Conservation (phyloP, 2,113 vertebrate genomes). For the Dryoscopus gambensis region DNA sequence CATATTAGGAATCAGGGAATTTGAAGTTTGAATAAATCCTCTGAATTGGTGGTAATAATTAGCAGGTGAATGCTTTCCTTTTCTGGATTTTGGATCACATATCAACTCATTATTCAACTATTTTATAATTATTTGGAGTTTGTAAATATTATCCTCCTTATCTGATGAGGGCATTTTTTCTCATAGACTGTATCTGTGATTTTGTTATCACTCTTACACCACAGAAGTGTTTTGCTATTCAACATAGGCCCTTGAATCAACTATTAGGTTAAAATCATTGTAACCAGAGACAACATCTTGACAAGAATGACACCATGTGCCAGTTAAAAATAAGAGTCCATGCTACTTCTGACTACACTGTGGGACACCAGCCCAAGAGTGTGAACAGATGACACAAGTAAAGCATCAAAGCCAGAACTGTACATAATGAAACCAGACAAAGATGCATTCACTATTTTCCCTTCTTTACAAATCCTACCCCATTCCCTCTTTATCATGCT, state of each 20-base stretch:
- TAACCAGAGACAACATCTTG: background rate
- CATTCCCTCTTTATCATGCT: background rate
- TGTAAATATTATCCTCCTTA: background rate
- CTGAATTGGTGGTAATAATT: background rate
- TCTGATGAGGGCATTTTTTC: background rate
- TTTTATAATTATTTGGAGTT: background rate
- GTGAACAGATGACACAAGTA: background rate
- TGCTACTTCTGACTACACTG: background rate
- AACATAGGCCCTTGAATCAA: background rate
- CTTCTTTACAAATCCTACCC: background rate
- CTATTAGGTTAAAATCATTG: background rate
- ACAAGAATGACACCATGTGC: background rate
- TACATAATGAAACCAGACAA: background rate
- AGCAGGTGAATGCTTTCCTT: background rate
- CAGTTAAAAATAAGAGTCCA: background rate
- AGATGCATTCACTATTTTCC: background rate
- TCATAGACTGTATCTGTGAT: background rate
- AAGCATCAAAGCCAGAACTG: background rate
- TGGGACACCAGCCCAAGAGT: background rate
- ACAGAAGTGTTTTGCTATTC: background rate
- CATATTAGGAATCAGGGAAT: background rate
- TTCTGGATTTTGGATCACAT: background rate
- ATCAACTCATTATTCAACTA: background rate
- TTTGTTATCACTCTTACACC: background rate
- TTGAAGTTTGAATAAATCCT: slow-evolving; percentile 4